Base-by-base conservation (phyloP, 2,113 vertebrate genomes). In the Cettia cetti region DNA sequence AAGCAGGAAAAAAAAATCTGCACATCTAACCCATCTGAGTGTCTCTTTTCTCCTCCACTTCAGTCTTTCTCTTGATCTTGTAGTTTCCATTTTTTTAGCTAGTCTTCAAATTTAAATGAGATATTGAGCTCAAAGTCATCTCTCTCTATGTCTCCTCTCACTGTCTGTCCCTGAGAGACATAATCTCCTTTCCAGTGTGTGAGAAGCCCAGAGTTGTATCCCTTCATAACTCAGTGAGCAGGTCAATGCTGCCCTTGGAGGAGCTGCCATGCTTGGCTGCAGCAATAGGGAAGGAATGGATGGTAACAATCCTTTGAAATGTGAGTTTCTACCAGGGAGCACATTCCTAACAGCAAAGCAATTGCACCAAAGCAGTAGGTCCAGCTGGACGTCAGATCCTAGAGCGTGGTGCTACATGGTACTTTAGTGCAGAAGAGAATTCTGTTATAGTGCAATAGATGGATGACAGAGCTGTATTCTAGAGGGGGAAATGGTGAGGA, bases 301-400 rank as follows among this genome's bases (percentile, higher is more conserved):
- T 47, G 40, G 44, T 27, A 77, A 40, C 13, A 31, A 37, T 59
- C 44, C 33, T 75, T 70, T 57, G 42, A 75, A 88, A 26, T 49
- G 15, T 15, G 50, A 40, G 7, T 64, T 81, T 80, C 47, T 71
- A n/a, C 22, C n/a, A 40, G 17, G 21, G 7, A 49, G 10, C 6
- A 7, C 1, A 1, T 27, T 86, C 17, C 26, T n/a, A 35, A 50
- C 15, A 65, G 9, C 5, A 18, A 56, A 79, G 7, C 2, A 1
- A 15, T 44, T 76, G 11, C 35, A 57, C 42, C 16, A 28, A 47
- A 44, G 64, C 35, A 11, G 10, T 15, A 17, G 19, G 10, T 57
- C 52, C 27, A 63, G 21, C 39, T 80, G 52, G 11, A 8, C 57
- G 15, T 17, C 19, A 75, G 16, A 59, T 9, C 17, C 15, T 16